Percentiles rank a stretch among this genome's conserved stretches.
phyloP scores from a whole-genome alignment of 2,113 vertebrate genomes.

The Elanus axillaris region DNA sequence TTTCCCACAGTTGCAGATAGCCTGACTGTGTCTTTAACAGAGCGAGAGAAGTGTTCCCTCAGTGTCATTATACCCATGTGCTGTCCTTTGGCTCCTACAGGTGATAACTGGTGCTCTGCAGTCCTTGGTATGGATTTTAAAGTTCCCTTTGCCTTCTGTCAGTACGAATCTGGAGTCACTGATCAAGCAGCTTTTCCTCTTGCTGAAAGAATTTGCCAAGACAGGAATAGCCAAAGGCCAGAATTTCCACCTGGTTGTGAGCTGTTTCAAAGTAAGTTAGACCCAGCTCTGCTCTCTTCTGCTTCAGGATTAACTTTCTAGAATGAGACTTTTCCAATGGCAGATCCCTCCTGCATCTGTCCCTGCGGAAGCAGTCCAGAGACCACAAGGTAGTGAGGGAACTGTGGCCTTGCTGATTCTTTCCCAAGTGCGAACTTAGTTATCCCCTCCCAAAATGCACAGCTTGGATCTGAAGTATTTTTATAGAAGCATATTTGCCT shows the following conservation, averaged over 20 bases:
- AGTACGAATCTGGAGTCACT: slow-evolving; percentile 71
- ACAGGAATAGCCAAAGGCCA: slow-evolving; percentile 88
- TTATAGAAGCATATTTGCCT: not conserved
- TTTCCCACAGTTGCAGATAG: not conserved
- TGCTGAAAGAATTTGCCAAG: slow-evolving; percentile 93
- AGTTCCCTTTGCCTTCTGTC: slow-evolving; percentile 87
- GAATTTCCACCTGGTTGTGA: slow-evolving; percentile 91
- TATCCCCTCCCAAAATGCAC: not conserved
- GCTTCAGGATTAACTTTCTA: not conserved
- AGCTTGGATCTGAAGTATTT: not conserved
- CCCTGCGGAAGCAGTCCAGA: not conserved
- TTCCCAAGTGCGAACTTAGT: not conserved
- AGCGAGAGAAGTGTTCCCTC: not conserved
- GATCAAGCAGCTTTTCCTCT: slow-evolving; percentile 86
- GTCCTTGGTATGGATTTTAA: slow-evolving; percentile 85
- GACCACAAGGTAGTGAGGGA: not conserved
- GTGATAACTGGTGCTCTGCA: slow-evolving; percentile 91
- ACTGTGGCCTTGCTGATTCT: not conserved
- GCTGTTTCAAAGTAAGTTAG: slow-evolving; percentile 91
- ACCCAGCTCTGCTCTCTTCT: not conserved
- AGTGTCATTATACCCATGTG: not conserved
- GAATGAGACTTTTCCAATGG: not conserved
- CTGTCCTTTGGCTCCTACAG: slow-evolving; percentile 63
- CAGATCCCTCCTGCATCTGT: not conserved
- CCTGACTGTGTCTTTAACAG: not conserved